Evolutionary conservation across 2,113 vertebrate species (phyloP).

Genomic region (Phainopepla nitens): DNA sequence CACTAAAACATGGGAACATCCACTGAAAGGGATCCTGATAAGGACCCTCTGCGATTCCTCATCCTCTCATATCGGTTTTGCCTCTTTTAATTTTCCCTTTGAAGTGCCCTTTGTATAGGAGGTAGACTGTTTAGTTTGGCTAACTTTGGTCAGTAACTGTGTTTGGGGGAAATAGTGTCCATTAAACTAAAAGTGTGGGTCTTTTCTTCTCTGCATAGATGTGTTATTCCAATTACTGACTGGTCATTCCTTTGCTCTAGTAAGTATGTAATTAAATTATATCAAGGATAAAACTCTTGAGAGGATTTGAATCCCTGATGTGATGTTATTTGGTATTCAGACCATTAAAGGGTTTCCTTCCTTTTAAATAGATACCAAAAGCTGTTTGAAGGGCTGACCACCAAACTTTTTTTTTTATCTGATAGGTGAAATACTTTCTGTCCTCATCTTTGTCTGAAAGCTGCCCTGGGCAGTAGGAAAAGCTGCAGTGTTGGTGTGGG

Average conservation of each 20-base stretch:
- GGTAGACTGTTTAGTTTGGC: conserved; percentile 21
- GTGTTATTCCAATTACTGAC: neutral
- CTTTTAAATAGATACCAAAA: neutral
- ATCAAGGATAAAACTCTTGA: neutral
- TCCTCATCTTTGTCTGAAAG: neutral
- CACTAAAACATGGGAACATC: conserved; percentile 19
- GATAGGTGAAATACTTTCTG: neutral
- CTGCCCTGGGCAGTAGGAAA: neutral
- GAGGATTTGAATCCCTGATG: neutral
- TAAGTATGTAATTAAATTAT: neutral
- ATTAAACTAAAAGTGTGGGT: neutral
- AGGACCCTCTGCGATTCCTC: conserved; percentile 2
- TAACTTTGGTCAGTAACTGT: neutral
- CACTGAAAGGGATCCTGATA: conserved; percentile 54
- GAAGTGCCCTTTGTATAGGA: neutral
- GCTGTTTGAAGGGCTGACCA: neutral
- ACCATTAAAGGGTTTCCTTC: neutral
- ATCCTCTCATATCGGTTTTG: neutral
- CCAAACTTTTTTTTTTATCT: neutral
- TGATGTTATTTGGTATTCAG: neutral
- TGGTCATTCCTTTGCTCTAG: neutral
- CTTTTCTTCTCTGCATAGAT: neutral
- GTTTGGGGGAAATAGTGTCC: neutral
- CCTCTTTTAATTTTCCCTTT: conserved; percentile 51
- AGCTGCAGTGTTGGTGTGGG: neutral